These are phyloP conservation scores for Rafetus swinhoei DNA, from an alignment of 2,113 vertebrate species.

Conservation along the genomic window DNA sequence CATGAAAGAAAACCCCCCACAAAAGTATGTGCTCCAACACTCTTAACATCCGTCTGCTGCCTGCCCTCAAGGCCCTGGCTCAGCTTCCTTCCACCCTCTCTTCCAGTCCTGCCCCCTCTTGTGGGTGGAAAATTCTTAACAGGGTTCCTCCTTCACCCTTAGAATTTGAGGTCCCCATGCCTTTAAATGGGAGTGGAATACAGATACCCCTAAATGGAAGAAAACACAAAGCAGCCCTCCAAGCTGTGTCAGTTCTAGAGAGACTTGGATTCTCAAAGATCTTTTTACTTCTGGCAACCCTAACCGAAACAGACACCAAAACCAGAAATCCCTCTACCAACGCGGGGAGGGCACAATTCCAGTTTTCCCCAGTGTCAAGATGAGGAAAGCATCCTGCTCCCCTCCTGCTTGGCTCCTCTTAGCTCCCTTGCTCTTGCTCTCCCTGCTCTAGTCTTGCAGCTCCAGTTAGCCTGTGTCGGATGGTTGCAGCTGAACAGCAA, in stretches of 20 bases:
- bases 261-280: not conserved
- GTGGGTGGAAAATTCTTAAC: not conserved
- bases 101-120: not conserved
- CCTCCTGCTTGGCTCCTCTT: not conserved
- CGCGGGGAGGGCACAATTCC: not conserved
- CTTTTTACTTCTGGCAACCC: not conserved
- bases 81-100: not conserved
- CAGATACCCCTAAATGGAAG: not conserved
- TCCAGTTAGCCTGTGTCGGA: too few relatives aligned
- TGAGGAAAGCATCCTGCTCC: not conserved
- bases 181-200: not conserved
- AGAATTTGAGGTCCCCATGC: not conserved
- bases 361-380: not conserved
- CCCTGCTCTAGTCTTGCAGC: not conserved
- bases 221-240: not conserved
- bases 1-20: not conserved
- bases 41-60: not conserved
- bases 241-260: not conserved
- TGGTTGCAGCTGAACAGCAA: not conserved
- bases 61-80: not conserved
- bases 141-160: not conserved
- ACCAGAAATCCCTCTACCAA: not conserved
- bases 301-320: not conserved
- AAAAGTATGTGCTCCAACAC: not conserved
- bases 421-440: not conserved